Percentiles rank a stretch among this genome's conserved stretches.
phyloP scores from a whole-genome alignment of 2,797 vertebrate genomes.

The Tarsius wallacei region DNA sequence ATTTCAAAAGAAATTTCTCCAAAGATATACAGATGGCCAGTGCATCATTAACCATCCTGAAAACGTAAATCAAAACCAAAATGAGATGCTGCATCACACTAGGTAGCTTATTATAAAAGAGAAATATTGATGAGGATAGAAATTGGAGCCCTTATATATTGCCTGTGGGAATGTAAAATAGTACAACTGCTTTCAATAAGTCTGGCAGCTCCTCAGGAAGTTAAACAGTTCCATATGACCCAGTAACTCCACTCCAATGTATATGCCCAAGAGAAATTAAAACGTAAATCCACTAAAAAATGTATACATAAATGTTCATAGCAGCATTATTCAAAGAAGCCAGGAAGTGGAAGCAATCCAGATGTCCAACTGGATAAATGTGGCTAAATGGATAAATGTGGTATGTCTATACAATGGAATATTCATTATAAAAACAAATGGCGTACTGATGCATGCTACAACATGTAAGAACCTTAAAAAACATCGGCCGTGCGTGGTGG shows the following conservation, averaged over 20 bases:
- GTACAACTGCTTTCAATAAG: not conserved
- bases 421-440: not conserved
- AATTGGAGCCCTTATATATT: not conserved
- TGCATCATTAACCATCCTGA: not conserved
- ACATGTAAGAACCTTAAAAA: conserved; percentile 13
- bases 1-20: not conserved
- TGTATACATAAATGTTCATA: conserved; percentile 9
- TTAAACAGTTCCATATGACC: not conserved
- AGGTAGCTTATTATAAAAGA: not conserved
- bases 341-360: conserved; percentile 38
- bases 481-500: too few relatives aligned
- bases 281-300: conserved; percentile 35
- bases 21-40: not conserved
- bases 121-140: not conserved
- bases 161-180: not conserved
- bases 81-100: not conserved
- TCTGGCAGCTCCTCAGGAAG: not conserved
- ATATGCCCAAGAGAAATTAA: conserved; percentile 41
- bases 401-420: not conserved
- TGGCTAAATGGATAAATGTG: not conserved
- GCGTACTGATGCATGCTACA: not conserved
- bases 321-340: not conserved
- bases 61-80: conserved; percentile 49
- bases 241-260: not conserved
- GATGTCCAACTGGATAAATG: not conserved